Evolutionary conservation across 2,113 vertebrate genomes (phyloP).

Genomic region (Oreochromis aureus): DNA sequence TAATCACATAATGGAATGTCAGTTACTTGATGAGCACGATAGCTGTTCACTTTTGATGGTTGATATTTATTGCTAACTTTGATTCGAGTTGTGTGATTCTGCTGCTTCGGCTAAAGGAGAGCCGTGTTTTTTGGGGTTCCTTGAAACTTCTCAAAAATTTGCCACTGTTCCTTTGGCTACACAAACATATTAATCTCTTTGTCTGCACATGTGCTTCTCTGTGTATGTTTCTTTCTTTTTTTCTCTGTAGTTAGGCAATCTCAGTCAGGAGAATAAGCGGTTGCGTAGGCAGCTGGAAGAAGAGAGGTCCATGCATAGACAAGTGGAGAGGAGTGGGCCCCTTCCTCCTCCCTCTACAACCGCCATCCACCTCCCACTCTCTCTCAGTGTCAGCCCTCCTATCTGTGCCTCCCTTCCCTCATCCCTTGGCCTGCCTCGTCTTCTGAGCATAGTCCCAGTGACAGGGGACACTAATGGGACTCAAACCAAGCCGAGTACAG

Average conservation of each 20-base stretch:
- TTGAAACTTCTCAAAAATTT: background rate
- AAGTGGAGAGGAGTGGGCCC: constrained; percentile 32
- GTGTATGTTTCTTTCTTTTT: background rate
- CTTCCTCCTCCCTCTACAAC: constrained; percentile 28
- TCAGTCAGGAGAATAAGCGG: constrained; percentile 51
- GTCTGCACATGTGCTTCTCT: background rate
- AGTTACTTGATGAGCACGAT: constrained; percentile 40
- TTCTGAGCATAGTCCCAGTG: background rate
- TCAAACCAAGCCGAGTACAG: background rate
- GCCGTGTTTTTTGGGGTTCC: background rate
- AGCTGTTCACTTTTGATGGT: constrained; percentile 32
- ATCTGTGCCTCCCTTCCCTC: background rate
- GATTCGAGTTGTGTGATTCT: constrained; percentile 18
- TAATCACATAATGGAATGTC: constrained; percentile 45
- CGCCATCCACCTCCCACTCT: constrained; percentile 1
- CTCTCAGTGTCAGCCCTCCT: background rate
- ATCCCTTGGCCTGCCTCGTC: background rate
- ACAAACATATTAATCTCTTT: background rate
- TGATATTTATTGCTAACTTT: constrained; percentile 36
- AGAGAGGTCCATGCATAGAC: constrained; percentile 36
- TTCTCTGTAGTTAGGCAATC: constrained; percentile 52
- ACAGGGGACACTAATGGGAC: background rate
- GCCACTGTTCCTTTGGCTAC: background rate
- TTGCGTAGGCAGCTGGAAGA: constrained; percentile 64
- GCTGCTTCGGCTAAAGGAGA: constrained; percentile 14